These are phyloP conservation scores for Plotosus lineatus DNA, from an alignment of 2,113 vertebrate species.

Conservation along the genomic window DNA sequence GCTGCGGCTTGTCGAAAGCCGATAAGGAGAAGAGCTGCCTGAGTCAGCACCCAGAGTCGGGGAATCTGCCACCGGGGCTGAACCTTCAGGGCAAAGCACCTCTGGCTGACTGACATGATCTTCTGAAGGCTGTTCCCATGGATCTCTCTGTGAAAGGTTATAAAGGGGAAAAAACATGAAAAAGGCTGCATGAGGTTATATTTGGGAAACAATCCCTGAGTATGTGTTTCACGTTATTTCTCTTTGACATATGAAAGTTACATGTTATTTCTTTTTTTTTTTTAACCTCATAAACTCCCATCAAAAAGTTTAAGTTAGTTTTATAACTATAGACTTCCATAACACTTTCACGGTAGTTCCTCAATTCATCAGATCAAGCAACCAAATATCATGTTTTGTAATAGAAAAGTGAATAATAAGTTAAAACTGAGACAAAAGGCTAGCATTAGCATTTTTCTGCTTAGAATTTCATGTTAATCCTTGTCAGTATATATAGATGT, in stretches of 20 bases:
- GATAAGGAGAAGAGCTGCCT: constrained; percentile 60
- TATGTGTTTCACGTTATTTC: not conserved
- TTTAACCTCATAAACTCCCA: not conserved
- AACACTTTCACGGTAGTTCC: not conserved
- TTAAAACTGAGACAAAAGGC: not conserved
- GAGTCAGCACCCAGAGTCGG: constrained; percentile 69
- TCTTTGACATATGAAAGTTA: not conserved
- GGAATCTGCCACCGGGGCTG: constrained; percentile 62
- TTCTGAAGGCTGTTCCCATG: constrained; percentile 76
- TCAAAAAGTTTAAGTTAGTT: not conserved
- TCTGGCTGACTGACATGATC: constrained; percentile 72
- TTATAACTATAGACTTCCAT: not conserved
- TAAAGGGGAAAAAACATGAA: constrained; percentile 17
- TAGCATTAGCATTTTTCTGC: not conserved
- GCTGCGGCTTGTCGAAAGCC: constrained; percentile 57
- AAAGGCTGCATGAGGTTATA: constrained; percentile 15
- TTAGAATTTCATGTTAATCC: not conserved
- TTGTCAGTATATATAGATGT: too few relatives aligned
- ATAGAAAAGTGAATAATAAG: not conserved
- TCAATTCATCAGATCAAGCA: not conserved
- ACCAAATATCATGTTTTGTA: not conserved
- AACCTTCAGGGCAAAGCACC: constrained; percentile 59
- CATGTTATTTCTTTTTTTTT: not conserved
- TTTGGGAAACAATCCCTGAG: not conserved
- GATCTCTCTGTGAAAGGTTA: constrained; percentile 71